A percentile compares a stretch with the other conserved stretches of the same genome.
Evolutionary conservation across 2,113 vertebrate genomes (phyloP).

Genomic region (human): GRCh38 chr13:88123001-88123500

Average conservation of each 20-base stretch:
- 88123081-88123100: not conserved
- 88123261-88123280: not conserved
- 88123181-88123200: not conserved
- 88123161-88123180: not conserved
- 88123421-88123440: not conserved
- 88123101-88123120: not conserved
- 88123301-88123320: not conserved
- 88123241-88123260: not conserved
- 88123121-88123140: not conserved
- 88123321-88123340: not conserved
- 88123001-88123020: too few species aligned
- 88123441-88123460: not conserved
- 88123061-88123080: not conserved
- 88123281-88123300: not conserved
- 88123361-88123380: not conserved
- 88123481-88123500: not conserved
- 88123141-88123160: not conserved
- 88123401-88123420: not conserved
- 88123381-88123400: not conserved
- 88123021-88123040: too few species aligned
- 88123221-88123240: not conserved
- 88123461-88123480: not conserved
- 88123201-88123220: not conserved
- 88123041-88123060: too few species aligned
- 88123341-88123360: not conserved